These are phyloP conservation scores for Celastrina argiolus DNA, from an alignment of 2,888 invertebrate genomes.

Conservation along the genomic window DNA sequence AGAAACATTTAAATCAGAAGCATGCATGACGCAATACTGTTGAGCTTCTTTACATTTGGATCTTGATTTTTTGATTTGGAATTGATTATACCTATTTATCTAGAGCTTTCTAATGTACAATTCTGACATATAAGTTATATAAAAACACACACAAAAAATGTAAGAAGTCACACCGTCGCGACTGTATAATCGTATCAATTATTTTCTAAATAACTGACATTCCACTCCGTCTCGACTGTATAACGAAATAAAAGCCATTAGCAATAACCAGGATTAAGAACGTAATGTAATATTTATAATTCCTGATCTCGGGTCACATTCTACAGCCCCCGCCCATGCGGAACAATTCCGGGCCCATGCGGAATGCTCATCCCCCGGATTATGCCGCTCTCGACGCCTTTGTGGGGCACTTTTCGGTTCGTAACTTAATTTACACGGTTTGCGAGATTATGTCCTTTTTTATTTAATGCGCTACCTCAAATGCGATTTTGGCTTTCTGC, in stretches of 20 bases:
- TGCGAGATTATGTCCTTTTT: neutral
- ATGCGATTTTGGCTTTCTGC: conserved; percentile 1
- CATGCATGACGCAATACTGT: no score
- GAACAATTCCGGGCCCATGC: neutral
- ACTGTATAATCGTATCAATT: no score
- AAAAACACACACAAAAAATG: no score
- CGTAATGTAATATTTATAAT: neutral
- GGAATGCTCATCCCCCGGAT: conserved; percentile 10
- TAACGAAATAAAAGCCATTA: neutral
- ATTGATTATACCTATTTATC: no score
- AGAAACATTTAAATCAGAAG: no score
- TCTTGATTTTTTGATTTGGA: no score
- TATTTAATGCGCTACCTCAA: neutral
- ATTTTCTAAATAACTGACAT: neutral
- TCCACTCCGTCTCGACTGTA: neutral
- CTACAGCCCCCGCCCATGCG: neutral
- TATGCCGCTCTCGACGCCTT: neutral
- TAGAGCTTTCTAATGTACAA: no score
- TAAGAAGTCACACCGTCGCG: no score
- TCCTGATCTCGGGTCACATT: neutral
- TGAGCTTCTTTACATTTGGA: no score
- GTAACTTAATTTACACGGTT: conserved; percentile 1
- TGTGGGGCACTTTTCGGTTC: neutral
- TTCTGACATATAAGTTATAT: no score
- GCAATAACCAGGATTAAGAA: neutral